Percentiles rank a stretch among this genome's conserved stretches.
Evolutionary conservation across 2,113 vertebrate species (phyloP).

Genomic region (Dipodomys spectabilis): DNA sequence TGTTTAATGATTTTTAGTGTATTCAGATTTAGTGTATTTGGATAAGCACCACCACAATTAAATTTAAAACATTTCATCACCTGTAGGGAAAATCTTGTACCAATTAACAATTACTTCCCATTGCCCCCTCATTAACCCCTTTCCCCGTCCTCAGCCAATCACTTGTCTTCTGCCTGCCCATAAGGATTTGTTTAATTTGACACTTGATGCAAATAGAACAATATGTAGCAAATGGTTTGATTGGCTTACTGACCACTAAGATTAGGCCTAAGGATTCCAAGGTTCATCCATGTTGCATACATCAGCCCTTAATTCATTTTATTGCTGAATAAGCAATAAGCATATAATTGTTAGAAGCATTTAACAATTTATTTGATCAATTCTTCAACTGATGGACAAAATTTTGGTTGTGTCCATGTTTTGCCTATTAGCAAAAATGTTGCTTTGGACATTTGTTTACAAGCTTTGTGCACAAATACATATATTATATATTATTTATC

Average conservation of each 20-base stretch:
- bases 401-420: not conserved
- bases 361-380: not conserved
- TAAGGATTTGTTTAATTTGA: constrained; percentile 24
- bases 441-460: not conserved
- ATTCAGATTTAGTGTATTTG: not conserved
- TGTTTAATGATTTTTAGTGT: not conserved
- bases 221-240: not conserved
- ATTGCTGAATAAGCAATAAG: not conserved
- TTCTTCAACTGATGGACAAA: not conserved
- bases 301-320: not conserved
- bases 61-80: constrained; percentile 11
- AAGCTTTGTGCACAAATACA: not conserved
- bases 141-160: not conserved
- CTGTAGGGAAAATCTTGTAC: not conserved
- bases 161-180: not conserved
- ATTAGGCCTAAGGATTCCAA: not conserved
- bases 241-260: not conserved
- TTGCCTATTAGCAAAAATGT: not conserved
- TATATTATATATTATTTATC: constrained; percentile 35
- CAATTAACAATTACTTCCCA: not conserved
- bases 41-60: not conserved
- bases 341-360: not conserved
- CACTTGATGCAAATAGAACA: not conserved
- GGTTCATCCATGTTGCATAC: not conserved
- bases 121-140: not conserved